A percentile compares a stretch with the other conserved stretches of the same genome.
Conservation (phyloP, 2,797 vertebrate species). For the Clarias fuscus region DNA sequence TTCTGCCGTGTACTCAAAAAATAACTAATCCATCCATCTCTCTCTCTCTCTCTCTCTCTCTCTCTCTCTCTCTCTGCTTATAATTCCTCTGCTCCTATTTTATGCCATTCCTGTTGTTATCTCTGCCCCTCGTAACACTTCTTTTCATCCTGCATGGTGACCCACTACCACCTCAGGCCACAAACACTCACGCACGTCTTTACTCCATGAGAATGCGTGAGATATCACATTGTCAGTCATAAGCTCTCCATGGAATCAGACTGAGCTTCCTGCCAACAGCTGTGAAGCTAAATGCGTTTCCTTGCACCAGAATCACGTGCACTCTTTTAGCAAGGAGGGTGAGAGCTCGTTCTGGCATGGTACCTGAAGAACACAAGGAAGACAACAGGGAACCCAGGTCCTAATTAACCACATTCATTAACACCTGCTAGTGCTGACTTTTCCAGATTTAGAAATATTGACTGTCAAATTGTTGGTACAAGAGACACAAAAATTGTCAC, state of each 20-base stretch:
- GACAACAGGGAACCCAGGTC: constrained; percentile 7
- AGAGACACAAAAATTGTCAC: neutral
- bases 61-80: neutral
- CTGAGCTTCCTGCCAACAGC: constrained; percentile 13
- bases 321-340: neutral
- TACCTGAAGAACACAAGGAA: neutral
- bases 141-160: neutral
- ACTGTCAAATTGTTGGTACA: constrained; percentile 25
- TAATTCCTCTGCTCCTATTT: constrained; percentile 8
- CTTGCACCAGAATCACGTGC: constrained; percentile 7
- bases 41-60: neutral
- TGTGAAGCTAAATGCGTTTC: constrained; percentile 21
- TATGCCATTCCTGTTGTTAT: neutral
- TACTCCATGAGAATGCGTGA: neutral
- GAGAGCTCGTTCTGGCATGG: neutral
- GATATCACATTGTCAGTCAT: constrained; percentile 31
- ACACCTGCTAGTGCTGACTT: constrained; percentile 19
- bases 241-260: constrained; percentile 17
- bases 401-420: constrained; percentile 19
- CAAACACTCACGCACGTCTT: constrained; percentile 14
- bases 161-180: constrained; percentile 1
- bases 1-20: neutral
- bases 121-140: constrained; percentile 5
- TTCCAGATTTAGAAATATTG: constrained; percentile 22
- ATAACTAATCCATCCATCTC: constrained; percentile 1